Evolutionary conservation across 1,140 invertebrate species (phyloP), one percentile per base, ranked within the genome.

Genomic region (Drosophila punjabiensis): DNA sequence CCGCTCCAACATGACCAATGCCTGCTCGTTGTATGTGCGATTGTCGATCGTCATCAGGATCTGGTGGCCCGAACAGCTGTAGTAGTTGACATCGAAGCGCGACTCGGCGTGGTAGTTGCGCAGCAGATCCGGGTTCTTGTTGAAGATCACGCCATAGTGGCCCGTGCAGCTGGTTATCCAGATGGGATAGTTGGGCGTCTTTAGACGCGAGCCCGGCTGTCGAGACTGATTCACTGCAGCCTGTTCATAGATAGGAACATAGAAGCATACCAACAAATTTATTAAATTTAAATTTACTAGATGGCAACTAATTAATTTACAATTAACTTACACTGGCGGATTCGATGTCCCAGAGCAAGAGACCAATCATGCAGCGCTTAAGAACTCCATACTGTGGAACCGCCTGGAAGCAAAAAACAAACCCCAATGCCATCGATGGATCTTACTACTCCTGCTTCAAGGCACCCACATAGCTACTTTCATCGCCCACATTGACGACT

Each of bases 61-160:
- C 75, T 96, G 95, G 81, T 95, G 95, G 0, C 96, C 95, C 11
- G 96, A 95, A 82, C 96, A 96, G 4, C 96, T 96, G 82, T 97
- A 97, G 92, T 97, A 97, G 73, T 96, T 95, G 18, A 97, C 94
- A 68, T 96, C 95, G 84, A 97, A 97, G 48, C 96, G 95, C 87
- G 96, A 94, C 93, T 98, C 97, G 11, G 96, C 96, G 63, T 97
- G 96, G 93, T 97, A 97, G 92, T 97, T 97, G 76, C 96, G 95
- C 33, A 97, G 94, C 18, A 97, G 93, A 82, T 97, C 97, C 47
- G 95, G 94, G 84, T 97, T 97, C 0, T 95, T 96, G 90, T 97
- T 97, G 89, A 97, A 97, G 1, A 97, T 93, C 3, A 97, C 94
- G 4, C 96, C 97, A 76, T 95, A 96, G 82, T 97, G 96, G 0